These are phyloP conservation scores for Polyodon spathula DNA, from an alignment of 2,113 vertebrate genomes.

Conservation along the genomic window DNA sequence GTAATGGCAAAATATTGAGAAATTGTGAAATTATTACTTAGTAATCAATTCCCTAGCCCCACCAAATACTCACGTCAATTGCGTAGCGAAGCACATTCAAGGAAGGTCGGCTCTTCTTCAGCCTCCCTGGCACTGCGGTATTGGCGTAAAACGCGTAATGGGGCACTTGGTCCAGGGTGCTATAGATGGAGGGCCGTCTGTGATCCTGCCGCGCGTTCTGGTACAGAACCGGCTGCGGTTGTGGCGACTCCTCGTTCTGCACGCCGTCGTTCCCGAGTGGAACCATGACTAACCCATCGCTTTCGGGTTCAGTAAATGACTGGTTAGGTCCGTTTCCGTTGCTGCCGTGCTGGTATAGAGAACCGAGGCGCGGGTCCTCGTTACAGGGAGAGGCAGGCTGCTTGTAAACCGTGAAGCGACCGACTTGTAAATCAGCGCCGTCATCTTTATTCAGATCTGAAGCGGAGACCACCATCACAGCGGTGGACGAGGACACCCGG, in stretches of 20 bases:
- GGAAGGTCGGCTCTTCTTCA: constrained; percentile 29
- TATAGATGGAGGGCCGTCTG: constrained; percentile 45
- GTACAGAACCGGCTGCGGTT: not conserved
- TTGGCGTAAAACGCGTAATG: constrained; percentile 44
- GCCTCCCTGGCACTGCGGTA: constrained; percentile 19
- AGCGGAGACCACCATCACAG: not conserved
- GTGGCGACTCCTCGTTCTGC: constrained; percentile 17
- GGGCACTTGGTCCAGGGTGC: constrained; percentile 41
- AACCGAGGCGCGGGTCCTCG: no score
- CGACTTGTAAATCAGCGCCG: not conserved
- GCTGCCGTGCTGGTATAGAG: no score
- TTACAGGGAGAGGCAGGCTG: not conserved
- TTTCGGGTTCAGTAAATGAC: no score
- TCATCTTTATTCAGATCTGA: not conserved
- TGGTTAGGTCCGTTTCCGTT: no score
- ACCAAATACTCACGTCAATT: constrained; percentile 30
- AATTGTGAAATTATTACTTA: no score
- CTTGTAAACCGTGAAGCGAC: not conserved
- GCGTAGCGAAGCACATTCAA: constrained; percentile 43
- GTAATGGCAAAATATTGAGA: no score
- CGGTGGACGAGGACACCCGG: no score
- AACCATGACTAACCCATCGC: constrained; percentile 15
- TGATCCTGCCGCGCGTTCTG: constrained; percentile 18
- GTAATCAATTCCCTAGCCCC: no score
- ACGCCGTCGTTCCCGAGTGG: no score